Evolutionary conservation across 2,888 invertebrate genomes (phyloP), one percentile per base, ranked within the genome.

Genomic region (Drosophila quasianomalipes): DNA sequence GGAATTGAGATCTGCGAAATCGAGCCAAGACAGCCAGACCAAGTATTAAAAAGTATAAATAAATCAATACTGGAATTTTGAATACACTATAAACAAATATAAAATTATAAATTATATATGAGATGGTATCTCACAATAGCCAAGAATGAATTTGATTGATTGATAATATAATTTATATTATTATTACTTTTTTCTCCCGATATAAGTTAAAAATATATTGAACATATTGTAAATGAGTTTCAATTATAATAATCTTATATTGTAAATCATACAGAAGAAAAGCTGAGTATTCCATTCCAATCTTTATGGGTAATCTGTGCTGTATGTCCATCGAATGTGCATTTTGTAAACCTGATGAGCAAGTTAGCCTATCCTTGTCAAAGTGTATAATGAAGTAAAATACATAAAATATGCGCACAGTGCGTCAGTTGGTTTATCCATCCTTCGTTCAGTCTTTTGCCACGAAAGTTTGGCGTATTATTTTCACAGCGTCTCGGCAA

Each of bases 351-450:
- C 49, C 54, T 58, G 31, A 37, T 66, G 35, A 51, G 31, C 31
- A 63, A 73, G 47, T 67, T 53, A 9, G 10, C 33, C 52, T 55
- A 65, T 31, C 81, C 57, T 19, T 7, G 10, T 10, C 41, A 62
- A 81, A 79, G 78, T 60, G 85, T 85, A 82, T 78, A 85, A 85
- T 82, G 76, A 87, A 76, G 88, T 76, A 67, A 86, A 85, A 87
- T 87, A 89, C 78, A 85, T 87, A 80, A 85, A 87, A 85, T 85
- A 85, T 89, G 74, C 80, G 85, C 69, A 62, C 68, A 77, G 79
- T 79, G 81, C 78, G 79, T 79, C 78, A 63, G 81, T 66, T 66
- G 77, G 60, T 70, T 58, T 54, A 55, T 51, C 57, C 55, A 47
- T 69, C 64, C 57, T 26, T 44, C 44, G 37, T 33, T 49, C 51